A percentile compares a stretch with the other conserved stretches of the same genome.
Evolutionary conservation across 2,113 vertebrate genomes (phyloP).

Genomic region (Coracopsis vasa): DNA sequence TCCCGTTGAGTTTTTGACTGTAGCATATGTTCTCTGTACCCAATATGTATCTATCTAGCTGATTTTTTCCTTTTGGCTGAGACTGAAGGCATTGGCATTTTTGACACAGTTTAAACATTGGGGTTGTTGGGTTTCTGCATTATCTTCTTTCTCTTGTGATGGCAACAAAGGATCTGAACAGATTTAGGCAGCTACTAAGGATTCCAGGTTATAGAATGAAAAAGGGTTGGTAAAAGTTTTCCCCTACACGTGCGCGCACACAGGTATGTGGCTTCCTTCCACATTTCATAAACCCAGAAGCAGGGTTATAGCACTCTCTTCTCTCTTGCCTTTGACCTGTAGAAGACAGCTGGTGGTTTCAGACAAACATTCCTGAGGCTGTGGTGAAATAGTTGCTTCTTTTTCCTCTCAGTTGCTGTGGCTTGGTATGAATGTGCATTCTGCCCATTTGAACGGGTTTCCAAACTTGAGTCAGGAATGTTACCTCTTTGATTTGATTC

Average conservation of each 20-base stretch:
- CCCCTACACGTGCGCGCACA: neutral
- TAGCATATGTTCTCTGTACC: constrained; percentile 21
- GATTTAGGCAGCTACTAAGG: constrained; percentile 24
- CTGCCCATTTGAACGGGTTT: neutral
- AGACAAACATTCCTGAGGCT: constrained; percentile 8
- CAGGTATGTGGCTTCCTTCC: neutral
- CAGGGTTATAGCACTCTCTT: neutral
- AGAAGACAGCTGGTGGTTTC: constrained; percentile 3
- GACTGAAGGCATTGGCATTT: constrained; percentile 47
- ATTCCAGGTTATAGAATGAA: neutral
- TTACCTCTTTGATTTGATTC: neutral
- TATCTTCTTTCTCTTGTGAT: neutral
- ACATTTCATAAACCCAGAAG: neutral
- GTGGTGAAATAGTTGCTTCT: neutral
- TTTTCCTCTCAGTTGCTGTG: neutral
- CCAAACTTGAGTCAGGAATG: neutral
- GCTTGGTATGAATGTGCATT: constrained; percentile 11
- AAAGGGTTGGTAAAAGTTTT: neutral
- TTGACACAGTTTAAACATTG: constrained; percentile 9
- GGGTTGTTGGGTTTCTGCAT: neutral
- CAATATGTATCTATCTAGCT: neutral
- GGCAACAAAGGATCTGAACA: constrained; percentile 14
- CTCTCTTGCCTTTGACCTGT: neutral
- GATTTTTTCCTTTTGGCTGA: constrained; percentile 52
- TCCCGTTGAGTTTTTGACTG: neutral